phyloP scores from a whole-genome alignment of 2,888 invertebrate species.

The Gonocerus acuteangulatus region DNA sequence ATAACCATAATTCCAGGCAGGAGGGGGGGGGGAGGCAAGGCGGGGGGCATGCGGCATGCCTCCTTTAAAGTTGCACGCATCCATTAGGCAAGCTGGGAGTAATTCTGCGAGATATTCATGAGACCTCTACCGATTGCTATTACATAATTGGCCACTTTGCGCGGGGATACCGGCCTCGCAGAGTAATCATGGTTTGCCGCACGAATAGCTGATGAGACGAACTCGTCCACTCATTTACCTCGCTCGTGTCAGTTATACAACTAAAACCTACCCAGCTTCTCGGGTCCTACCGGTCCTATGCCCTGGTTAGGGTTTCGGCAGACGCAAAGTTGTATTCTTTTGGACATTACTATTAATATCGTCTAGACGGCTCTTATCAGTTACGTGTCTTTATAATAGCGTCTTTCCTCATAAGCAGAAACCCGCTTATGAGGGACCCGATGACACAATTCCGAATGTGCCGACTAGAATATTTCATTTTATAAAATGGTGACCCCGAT shows the following conservation, averaged over 20 bases:
- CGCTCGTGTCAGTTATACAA: not conserved
- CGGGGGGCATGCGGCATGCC: not conserved
- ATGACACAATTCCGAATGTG: too few relatives aligned
- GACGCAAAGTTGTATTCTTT: too few relatives aligned
- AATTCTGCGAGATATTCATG: slow-evolving; percentile 20
- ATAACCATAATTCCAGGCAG: slow-evolving; percentile 3
- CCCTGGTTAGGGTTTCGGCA: too few relatives aligned
- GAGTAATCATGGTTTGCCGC: not conserved
- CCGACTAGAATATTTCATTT: too few relatives aligned
- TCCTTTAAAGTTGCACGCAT: slow-evolving; percentile 1
- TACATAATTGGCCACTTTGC: slow-evolving; percentile 25
- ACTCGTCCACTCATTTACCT: slow-evolving; percentile 4
- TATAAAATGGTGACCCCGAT: too few relatives aligned
- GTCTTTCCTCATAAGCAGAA: too few relatives aligned
- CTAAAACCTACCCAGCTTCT: too few relatives aligned
- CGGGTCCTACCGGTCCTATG: too few relatives aligned
- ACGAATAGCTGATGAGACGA: not conserved
- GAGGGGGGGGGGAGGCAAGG: not conserved
- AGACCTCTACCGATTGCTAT: slow-evolving; percentile 10
- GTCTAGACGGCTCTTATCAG: too few relatives aligned
- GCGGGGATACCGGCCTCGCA: not conserved
- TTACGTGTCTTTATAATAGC: too few relatives aligned
- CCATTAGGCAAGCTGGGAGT: slow-evolving; percentile 7
- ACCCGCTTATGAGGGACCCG: too few relatives aligned
- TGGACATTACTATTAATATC: too few relatives aligned